Conservation (phyloP, 2,797 vertebrate species). For the Eulemur albifrons region DNA sequence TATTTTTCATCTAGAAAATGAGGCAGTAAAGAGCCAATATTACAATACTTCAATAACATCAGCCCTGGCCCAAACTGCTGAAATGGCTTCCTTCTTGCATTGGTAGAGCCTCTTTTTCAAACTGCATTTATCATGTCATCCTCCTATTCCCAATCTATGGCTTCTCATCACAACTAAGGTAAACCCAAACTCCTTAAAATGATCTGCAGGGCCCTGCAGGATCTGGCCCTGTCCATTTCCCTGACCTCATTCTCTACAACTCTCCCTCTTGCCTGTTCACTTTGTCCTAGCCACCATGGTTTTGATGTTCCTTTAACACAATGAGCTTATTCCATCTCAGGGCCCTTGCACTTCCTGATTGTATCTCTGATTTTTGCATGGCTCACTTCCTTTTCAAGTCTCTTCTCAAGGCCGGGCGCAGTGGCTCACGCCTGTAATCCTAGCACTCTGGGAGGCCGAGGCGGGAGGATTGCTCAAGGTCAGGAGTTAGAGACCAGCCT, state of each 20-base stretch:
- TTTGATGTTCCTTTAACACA: neutral
- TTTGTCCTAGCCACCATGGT: neutral
- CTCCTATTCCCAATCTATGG: too few species aligned
- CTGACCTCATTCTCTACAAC: neutral
- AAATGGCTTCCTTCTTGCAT: neutral
- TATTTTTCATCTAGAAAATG: constrained; percentile 48
- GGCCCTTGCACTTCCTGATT: neutral
- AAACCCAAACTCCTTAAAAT: neutral
- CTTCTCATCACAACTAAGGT: neutral
- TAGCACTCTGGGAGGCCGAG: too few species aligned
- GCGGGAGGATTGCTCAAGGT: too few species aligned
- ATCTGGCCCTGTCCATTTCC: neutral
- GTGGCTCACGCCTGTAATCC: too few species aligned
- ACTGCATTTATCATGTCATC: neutral
- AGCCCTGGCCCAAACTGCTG: neutral
- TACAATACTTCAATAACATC: neutral
- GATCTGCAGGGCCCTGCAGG: too few species aligned
- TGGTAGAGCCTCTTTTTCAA: neutral
- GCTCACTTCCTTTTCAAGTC: neutral
- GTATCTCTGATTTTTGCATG: neutral
- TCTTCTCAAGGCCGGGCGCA: too few species aligned
- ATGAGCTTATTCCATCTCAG: neutral
- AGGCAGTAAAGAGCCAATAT: neutral
- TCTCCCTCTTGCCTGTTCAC: neutral
- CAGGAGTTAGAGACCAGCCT: too few species aligned